These are phyloP conservation scores for Montipora capricornis DNA, from an alignment of 64 coral and sea anemone genomes.

Conservation along the genomic window DNA sequence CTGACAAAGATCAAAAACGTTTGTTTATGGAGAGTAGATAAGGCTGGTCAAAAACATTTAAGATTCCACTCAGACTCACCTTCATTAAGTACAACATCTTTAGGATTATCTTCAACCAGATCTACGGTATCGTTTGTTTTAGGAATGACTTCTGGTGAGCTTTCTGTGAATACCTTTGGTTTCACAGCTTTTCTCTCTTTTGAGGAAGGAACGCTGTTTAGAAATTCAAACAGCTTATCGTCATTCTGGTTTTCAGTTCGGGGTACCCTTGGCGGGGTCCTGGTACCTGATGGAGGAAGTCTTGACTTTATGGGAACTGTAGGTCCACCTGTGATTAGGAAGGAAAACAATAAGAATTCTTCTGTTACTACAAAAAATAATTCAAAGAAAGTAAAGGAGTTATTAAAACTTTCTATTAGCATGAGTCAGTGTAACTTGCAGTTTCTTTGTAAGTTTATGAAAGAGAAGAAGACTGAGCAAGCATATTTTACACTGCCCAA, in stretches of 20 bases:
- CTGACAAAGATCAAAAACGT: too few relatives aligned
- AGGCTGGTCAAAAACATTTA: too few relatives aligned
- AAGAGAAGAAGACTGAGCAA: too few relatives aligned
- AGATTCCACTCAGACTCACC: background rate
- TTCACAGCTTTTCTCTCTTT: slow-evolving; percentile 77
- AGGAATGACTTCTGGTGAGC: background rate
- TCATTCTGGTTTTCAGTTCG: slow-evolving; percentile 79
- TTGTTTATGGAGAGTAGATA: too few relatives aligned
- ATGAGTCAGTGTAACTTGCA: too few relatives aligned
- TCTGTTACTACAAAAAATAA: background rate
- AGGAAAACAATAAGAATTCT: background rate
- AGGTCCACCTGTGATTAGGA: slow-evolving; percentile 27
- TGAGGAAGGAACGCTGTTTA: slow-evolving; percentile 76
- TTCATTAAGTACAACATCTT: slow-evolving; percentile 11
- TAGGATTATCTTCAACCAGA: background rate
- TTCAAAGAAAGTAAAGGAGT: too few relatives aligned
- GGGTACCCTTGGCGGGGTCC: slow-evolving; percentile 54
- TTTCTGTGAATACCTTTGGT: slow-evolving; percentile 51
- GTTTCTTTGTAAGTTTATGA: too few relatives aligned
- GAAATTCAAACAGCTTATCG: slow-evolving; percentile 95
- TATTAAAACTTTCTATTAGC: too few relatives aligned
- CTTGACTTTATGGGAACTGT: slow-evolving; percentile 59
- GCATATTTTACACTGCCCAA: too few relatives aligned
- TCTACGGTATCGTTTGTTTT: slow-evolving; percentile 3
- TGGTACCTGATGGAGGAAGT: slow-evolving; percentile 57